phyloP scores from a whole-genome alignment of 1,140 invertebrate genomes.

The Drosophila prosaltans region DNA sequence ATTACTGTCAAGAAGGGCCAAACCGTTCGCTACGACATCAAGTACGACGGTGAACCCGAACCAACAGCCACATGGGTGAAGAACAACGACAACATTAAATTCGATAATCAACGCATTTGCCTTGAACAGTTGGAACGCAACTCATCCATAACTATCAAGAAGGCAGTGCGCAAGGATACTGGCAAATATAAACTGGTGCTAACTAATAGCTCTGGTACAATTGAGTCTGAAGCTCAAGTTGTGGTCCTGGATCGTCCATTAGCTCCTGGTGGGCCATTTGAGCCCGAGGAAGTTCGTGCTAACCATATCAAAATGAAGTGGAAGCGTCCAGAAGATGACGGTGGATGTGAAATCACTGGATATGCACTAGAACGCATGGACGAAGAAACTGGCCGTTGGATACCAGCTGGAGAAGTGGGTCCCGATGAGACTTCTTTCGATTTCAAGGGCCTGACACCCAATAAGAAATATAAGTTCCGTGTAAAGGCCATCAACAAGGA shows the following conservation, averaged over 20 bases:
- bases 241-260: constrained; percentile 95
- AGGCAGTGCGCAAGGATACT: constrained; percentile 93
- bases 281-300: constrained; percentile 93
- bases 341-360: constrained; percentile 95
- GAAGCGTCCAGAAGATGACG: constrained; percentile 96
- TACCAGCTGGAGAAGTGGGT: constrained; percentile 95
- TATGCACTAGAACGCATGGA: constrained; percentile 99
- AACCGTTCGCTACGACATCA: constrained; percentile 94
- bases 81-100: constrained; percentile 88
- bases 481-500: constrained; percentile 99
- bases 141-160: constrained; percentile 94
- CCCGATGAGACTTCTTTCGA: constrained; percentile 91
- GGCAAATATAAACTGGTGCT: constrained; percentile 94
- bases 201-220: constrained; percentile 92
- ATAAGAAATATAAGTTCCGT: constrained; percentile 99
- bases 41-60: constrained; percentile 97
- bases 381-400: constrained; percentile 95
- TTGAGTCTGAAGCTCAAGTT: constrained; percentile 92
- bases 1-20: constrained; percentile 97
- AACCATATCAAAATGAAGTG: constrained; percentile 97
- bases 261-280: constrained; percentile 92
- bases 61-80: constrained; percentile 93
- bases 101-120: constrained; percentile 89
- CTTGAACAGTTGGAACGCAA: constrained; percentile 96
- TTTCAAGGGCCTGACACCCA: constrained; percentile 96